phyloP scores from a whole-genome alignment of 1,140 invertebrate genomes.

The Cepaea nemoralis region DNA sequence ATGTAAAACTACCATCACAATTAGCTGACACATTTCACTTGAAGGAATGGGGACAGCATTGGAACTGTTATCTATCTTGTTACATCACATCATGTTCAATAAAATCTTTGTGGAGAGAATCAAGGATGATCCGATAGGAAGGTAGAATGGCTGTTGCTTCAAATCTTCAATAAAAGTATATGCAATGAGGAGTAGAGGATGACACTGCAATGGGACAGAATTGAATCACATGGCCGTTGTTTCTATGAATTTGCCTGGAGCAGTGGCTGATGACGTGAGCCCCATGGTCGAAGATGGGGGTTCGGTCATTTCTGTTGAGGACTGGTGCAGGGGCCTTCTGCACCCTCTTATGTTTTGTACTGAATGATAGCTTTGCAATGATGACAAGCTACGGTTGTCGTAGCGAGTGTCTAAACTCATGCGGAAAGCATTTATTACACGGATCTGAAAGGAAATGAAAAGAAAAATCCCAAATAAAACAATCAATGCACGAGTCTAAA shows the following conservation, averaged over 20 bases:
- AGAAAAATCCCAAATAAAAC: constrained; percentile 9
- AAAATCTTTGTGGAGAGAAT: no score
- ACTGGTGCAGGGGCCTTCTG: constrained; percentile 42
- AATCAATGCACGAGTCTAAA: neutral
- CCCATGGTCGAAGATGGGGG: neutral
- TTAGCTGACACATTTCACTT: no score
- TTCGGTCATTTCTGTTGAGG: constrained; percentile 31
- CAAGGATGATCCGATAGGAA: no score
- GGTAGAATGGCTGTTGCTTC: no score
- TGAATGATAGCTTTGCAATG: constrained; percentile 69
- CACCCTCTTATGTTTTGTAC: constrained; percentile 57
- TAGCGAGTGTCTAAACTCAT: constrained; percentile 95
- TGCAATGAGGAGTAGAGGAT: neutral
- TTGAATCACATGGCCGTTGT: constrained; percentile 33
- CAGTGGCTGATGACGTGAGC: constrained; percentile 12
- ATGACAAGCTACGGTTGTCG: constrained; percentile 76
- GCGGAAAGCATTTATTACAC: constrained; percentile 99
- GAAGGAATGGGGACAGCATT: no score
- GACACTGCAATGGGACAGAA: neutral
- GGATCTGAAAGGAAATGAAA: constrained; percentile 76
- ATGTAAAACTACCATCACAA: no score
- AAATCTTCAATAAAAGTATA: neutral
- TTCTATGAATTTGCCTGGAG: constrained; percentile 27
- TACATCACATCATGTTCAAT: no score
- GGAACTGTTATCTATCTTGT: no score